Conservation (phyloP, 2,113 vertebrate species). For the Oophaga pumilio region DNA sequence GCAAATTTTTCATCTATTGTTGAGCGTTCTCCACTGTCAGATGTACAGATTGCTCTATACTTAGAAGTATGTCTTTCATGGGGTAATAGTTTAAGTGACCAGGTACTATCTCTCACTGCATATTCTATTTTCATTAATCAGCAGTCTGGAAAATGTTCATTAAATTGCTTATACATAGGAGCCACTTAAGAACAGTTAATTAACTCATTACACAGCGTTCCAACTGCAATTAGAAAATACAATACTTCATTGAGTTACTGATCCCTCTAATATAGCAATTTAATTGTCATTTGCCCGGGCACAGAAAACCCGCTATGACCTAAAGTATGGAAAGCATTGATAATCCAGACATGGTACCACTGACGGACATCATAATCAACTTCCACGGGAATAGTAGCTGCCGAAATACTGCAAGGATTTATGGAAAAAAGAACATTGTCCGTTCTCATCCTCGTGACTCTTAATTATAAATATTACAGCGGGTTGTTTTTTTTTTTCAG, state of each 20-base stretch:
- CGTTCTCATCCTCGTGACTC: neutral
- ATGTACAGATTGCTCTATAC: neutral
- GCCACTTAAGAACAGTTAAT: slow-evolving; percentile 66
- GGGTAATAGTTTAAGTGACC: slow-evolving; percentile 35
- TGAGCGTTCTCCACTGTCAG: neutral
- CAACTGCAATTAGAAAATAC: slow-evolving; percentile 66
- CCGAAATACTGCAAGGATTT: neutral
- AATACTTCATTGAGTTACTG: slow-evolving; percentile 69
- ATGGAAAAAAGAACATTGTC: neutral
- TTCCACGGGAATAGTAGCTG: neutral
- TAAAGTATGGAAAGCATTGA: slow-evolving; percentile 2
- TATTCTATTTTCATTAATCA: slow-evolving; percentile 62
- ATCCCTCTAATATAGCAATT: slow-evolving; percentile 66
- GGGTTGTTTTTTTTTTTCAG: neutral
- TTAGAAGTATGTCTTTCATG: neutral
- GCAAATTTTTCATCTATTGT: neutral
- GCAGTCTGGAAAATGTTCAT: slow-evolving; percentile 62
- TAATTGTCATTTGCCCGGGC: slow-evolving; percentile 64
- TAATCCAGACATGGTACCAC: slow-evolving; percentile 33
- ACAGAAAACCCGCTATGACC: slow-evolving; percentile 47
- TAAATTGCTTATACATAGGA: slow-evolving; percentile 63
- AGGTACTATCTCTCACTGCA: slow-evolving; percentile 51
- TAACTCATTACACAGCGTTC: slow-evolving; percentile 71
- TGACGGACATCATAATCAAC: neutral
- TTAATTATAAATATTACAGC: slow-evolving; percentile 11